A percentile compares a stretch with the other conserved stretches of the same genome.
These are phyloP conservation scores for Hyperopisus bebe DNA, from an alignment of 2,113 vertebrate genomes.

Conservation along the genomic window DNA sequence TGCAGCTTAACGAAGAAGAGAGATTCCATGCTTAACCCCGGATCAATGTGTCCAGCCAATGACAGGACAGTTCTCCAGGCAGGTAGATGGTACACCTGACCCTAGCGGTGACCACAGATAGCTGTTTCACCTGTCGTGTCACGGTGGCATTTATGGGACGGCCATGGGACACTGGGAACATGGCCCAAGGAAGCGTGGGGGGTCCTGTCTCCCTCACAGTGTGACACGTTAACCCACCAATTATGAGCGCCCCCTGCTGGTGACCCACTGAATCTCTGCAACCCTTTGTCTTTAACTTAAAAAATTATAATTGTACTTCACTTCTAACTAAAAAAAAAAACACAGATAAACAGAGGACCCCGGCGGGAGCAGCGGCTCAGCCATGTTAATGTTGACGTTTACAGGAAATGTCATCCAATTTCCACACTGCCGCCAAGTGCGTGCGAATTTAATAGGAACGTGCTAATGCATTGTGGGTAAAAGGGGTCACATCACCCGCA, in stretches of 20 bases:
- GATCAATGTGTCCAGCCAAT: not conserved
- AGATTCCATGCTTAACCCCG: not conserved
- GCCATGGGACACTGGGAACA: not conserved
- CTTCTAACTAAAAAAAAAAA: constrained; percentile 5
- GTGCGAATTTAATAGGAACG: constrained; percentile 40
- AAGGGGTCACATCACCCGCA: constrained; percentile 46
- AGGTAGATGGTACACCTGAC: not conserved
- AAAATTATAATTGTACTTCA: not conserved
- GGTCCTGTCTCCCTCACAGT: not conserved
- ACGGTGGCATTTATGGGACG: not conserved
- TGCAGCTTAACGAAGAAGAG: not conserved
- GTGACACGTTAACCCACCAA: not conserved
- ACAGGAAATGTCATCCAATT: constrained; percentile 22
- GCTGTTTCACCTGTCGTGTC: not conserved
- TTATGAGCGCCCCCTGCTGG: not conserved
- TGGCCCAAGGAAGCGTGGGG: not conserved
- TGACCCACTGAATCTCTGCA: not conserved
- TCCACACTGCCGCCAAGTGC: constrained; percentile 31
- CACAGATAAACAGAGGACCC: not conserved
- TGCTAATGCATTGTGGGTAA: constrained; percentile 36
- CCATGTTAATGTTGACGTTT: constrained; percentile 16
- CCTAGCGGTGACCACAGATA: not conserved
- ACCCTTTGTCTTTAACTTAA: not conserved
- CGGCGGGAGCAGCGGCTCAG: not conserved
- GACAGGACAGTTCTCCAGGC: not conserved